phyloP scores from a whole-genome alignment of 2,797 vertebrate species.

The Acanthis flammea region DNA sequence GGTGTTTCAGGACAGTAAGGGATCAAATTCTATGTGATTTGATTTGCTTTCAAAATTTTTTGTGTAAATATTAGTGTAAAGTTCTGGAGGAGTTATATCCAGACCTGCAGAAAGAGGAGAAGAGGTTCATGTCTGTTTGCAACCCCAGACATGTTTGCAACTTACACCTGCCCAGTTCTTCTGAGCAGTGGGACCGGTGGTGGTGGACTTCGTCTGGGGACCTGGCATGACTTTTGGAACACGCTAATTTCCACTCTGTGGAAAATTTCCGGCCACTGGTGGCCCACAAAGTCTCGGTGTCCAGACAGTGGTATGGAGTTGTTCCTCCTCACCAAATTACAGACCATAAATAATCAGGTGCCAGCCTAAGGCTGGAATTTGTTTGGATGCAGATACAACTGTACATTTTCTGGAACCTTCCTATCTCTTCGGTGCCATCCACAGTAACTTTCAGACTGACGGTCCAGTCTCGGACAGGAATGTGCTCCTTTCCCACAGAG shows the following conservation, averaged over 20 bases:
- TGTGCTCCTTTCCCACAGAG: not conserved
- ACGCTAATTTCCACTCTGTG: not conserved
- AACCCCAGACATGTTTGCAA: not conserved
- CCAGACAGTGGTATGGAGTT: not conserved
- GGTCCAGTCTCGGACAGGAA: not conserved
- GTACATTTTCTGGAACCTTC: not conserved
- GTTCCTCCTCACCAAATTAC: not conserved
- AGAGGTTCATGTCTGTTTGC: not conserved
- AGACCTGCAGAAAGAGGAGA: not conserved
- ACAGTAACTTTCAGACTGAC: not conserved
- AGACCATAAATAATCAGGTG: not conserved
- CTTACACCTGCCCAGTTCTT: not conserved
- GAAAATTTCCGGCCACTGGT: not conserved
- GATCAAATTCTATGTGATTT: not conserved
- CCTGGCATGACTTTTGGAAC: not conserved
- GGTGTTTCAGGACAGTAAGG: not conserved
- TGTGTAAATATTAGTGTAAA: not conserved
- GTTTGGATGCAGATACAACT: not conserved
- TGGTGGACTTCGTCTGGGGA: not conserved
- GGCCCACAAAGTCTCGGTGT: fast-evolving
- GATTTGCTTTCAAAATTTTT: not conserved
- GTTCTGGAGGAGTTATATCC: not conserved
- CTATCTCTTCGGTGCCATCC: not conserved
- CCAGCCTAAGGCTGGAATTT: not conserved
- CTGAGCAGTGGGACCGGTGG: not conserved